Evolutionary conservation across 2,113 vertebrate genomes (phyloP).

Genomic region (Prinia subflava): DNA sequence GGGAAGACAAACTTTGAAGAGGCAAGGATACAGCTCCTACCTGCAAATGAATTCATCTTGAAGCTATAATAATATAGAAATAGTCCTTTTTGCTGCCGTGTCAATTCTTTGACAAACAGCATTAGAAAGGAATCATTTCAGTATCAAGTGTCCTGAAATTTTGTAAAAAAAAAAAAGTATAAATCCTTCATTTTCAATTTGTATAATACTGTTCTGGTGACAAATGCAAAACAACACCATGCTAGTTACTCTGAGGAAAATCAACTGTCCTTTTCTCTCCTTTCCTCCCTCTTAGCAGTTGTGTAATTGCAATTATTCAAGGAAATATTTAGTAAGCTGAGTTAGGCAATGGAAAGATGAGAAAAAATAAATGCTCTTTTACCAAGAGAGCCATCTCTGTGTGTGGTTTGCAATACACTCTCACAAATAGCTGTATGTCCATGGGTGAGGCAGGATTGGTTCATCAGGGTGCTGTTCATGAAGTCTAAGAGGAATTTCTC

Average conservation of each 20-base stretch:
- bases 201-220: background rate
- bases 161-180: background rate
- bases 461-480: background rate
- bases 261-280: background rate
- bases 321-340: background rate
- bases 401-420: background rate
- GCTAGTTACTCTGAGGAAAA: background rate
- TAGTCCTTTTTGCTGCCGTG: background rate
- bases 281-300: fast-evolving
- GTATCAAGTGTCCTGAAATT: background rate
- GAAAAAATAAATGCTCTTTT: background rate
- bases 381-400: background rate
- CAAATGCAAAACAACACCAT: background rate
- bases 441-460: background rate
- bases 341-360: background rate
- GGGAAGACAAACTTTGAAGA: background rate
- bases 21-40: background rate
- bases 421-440: fast-evolving
- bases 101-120: background rate
- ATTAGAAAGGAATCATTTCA: background rate
- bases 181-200: background rate
- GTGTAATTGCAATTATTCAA: background rate
- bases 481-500: background rate
- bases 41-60: background rate
- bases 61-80: background rate